Conservation (phyloP, 2,888 invertebrate species). For the Troides aeacus region DNA sequence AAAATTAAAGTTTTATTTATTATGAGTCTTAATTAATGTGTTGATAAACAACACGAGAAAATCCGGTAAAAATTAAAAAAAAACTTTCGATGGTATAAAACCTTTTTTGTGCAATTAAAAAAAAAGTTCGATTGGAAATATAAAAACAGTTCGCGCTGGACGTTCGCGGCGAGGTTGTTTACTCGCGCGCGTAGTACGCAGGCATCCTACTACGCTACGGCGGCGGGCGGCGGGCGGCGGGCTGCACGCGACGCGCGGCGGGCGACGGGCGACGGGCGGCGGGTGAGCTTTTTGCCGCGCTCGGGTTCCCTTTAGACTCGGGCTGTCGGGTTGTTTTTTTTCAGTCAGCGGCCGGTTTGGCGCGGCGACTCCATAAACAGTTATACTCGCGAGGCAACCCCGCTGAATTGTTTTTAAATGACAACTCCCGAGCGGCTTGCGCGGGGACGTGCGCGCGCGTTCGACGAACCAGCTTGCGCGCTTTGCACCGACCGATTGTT, state of each 20-base stretch:
- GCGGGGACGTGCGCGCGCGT: slow-evolving; percentile 44
- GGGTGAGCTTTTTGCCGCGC: slow-evolving; percentile 57
- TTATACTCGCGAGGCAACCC: slow-evolving; percentile 73
- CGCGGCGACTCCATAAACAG: slow-evolving; percentile 74
- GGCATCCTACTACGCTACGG: slow-evolving; percentile 65
- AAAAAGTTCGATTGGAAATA: slow-evolving; percentile 7
- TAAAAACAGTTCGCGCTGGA: slow-evolving; percentile 5
- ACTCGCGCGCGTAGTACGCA: slow-evolving; percentile 63
- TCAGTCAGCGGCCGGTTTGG: slow-evolving; percentile 69
- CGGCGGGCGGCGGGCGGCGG: slow-evolving; percentile 45
- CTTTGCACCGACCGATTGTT: slow-evolving; percentile 6
- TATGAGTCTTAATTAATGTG: too few species aligned
- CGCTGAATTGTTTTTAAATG: slow-evolving; percentile 76
- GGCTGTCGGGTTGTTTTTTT: slow-evolving; percentile 60
- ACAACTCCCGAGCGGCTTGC: slow-evolving; percentile 47
- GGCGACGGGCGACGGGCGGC: slow-evolving; percentile 42
- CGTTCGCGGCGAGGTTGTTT: slow-evolving; percentile 40
- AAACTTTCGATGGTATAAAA: neutral
- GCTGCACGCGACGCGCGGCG: slow-evolving; percentile 49
- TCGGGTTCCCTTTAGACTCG: slow-evolving; percentile 69
- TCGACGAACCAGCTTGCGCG: slow-evolving; percentile 39
- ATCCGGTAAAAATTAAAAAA: too few species aligned
- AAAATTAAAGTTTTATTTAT: too few species aligned
- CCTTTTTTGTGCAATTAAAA: slow-evolving; percentile 7
- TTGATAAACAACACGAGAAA: too few species aligned